These are phyloP conservation scores for Neuroscelio doddi DNA, from an alignment of 2,888 invertebrate species.

Conservation along the genomic window DNA sequence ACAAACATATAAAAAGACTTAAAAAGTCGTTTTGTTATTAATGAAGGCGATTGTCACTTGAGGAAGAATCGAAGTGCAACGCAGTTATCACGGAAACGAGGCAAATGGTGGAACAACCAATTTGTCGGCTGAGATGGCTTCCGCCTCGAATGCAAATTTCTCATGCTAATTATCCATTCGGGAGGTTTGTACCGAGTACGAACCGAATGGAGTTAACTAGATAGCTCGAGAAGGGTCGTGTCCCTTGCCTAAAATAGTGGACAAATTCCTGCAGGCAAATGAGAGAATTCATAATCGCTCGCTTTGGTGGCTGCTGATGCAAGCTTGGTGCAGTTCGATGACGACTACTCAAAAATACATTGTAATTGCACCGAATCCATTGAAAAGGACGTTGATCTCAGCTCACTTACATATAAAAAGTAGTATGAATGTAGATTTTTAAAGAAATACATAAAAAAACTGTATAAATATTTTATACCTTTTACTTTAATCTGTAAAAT, in stretches of 20 bases:
- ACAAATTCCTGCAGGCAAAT: constrained; percentile 46
- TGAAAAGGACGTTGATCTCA: background rate
- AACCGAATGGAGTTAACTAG: constrained; percentile 58
- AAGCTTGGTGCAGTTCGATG: background rate
- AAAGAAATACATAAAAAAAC: too few species aligned
- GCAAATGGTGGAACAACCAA: constrained; percentile 37
- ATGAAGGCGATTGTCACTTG: constrained; percentile 14
- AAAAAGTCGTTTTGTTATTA: constrained; percentile 1
- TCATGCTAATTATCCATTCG: constrained; percentile 63
- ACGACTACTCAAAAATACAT: constrained; percentile 1
- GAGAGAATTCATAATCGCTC: constrained; percentile 64
- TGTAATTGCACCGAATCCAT: constrained; percentile 1
- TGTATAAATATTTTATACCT: too few species aligned
- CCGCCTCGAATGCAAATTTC: constrained; percentile 62
- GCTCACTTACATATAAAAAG: background rate
- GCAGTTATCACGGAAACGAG: constrained; percentile 25
- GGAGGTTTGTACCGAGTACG: constrained; percentile 45
- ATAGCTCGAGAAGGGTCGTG: constrained; percentile 44
- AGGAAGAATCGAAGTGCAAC: constrained; percentile 15
- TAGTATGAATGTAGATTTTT: background rate
- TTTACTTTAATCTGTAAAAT: too few species aligned
- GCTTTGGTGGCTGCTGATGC: constrained; percentile 4
- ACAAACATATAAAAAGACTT: too few species aligned
- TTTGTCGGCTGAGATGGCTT: constrained; percentile 54
- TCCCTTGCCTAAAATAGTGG: constrained; percentile 52